Base-by-base conservation (phyloP, 2,797 vertebrate genomes). In the Epinephelus malabaricus region DNA sequence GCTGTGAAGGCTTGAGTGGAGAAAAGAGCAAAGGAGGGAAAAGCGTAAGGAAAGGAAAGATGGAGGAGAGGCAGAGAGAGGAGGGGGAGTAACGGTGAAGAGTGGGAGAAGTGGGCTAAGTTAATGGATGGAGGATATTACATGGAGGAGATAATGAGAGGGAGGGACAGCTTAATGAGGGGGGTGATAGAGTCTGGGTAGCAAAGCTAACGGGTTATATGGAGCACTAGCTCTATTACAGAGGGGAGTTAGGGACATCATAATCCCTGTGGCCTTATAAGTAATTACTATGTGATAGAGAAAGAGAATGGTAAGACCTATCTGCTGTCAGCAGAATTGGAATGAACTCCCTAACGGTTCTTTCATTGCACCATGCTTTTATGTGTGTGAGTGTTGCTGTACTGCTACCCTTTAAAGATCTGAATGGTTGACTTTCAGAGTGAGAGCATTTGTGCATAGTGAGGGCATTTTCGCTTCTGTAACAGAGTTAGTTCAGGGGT, bases 241-340 rank as follows among this genome's bases (percentile, higher is more conserved):
- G 84, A 72, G 53, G 88, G 89, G 88, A 92, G 82, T 65, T 83
- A 69, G 92, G 91, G 90, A 92, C 90, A 88, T 88, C 75, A 79
- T 90, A 90, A 93, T 93, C 92, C 92, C 90, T 70, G 73, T 89
- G 90, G 90, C 86, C 88, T 90, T 87, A 88, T 84, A 90, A 92
- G 92, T 94, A 92, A 94, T 93, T 92, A 94, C 89, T 82, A 68
- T 72, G 81, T 81, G 89, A 92, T 92, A 88, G 87, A 76, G 90
- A 86, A 79, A 85, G 83, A 85, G 82, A 89, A 86, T 79, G 73
- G 82, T 68, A 46, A 66, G 85, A 87, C 90, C 86, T 85, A 88
- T 91, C 91, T 89, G 81, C 85, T 89, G 93, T 94, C 92, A 94
- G 92, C 90, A 92, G 84, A 94, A 90, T 76, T 89, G 76, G 84